Evolutionary conservation across 2,797 vertebrate species (phyloP).

Genomic region (Xenopus petersii): DNA sequence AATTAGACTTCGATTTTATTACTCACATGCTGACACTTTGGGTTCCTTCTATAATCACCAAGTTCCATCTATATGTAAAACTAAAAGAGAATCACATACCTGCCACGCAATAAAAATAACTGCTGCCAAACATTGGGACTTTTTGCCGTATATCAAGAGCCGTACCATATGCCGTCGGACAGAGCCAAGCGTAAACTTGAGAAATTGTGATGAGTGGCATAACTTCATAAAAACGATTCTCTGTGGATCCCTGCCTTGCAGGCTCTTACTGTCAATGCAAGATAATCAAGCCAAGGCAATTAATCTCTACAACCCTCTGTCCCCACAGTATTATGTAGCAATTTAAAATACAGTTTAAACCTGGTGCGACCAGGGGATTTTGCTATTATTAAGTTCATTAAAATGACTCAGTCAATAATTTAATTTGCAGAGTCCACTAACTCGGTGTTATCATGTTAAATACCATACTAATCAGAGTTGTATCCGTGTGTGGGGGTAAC

Average conservation of each 20-base stretch:
- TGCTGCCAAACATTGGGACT: not conserved
- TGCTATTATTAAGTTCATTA: conserved; percentile 40
- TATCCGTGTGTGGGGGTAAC: too few species aligned
- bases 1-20: not conserved
- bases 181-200: conserved; percentile 11
- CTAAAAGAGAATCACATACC: not conserved
- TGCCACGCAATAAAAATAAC: not conserved
- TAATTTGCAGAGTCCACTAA: conserved; percentile 17
- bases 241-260: conserved; percentile 30
- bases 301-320: conserved; percentile 40
- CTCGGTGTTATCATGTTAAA: not conserved
- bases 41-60: not conserved
- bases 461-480: too few species aligned
- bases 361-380: conserved; percentile 13
- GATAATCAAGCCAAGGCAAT: conserved; percentile 39
- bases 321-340: conserved; percentile 38
- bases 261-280: conserved; percentile 38
- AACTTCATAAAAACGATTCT: conserved; percentile 38
- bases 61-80: not conserved
- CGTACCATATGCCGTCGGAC: conserved; percentile 28
- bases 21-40: not conserved
- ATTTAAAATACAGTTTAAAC: conserved; percentile 34
- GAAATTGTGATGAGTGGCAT: conserved; percentile 34
- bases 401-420: conserved; percentile 23
- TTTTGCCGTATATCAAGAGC: conserved; percentile 7